Base-by-base conservation (phyloP, 2,888 invertebrate genomes). In the Lobophora halterata region DNA sequence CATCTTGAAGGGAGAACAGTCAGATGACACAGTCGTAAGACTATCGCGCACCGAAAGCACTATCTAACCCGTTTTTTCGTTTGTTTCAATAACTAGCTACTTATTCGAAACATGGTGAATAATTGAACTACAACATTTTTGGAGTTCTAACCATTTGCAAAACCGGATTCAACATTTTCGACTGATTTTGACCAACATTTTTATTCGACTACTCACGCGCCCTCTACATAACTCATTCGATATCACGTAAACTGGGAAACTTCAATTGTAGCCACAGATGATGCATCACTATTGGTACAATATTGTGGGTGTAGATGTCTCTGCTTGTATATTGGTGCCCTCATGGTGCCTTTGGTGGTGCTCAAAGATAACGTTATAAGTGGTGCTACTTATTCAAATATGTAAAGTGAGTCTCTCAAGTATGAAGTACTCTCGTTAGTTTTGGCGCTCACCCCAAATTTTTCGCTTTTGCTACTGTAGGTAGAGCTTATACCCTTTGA, bases 1-100 rank as follows among this genome's bases (percentile, higher is more conserved):
- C 93, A 93, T 93, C 88, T 91, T 91, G 89, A 81, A 83, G 83
- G 87, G 83, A 86, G 82, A 81, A 76, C 76, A 88, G 85, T 86
- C 88, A 88, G 87, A 88, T 87, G 87, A 88, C 88, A 87, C 86
- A 85, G 86, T 88, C 83, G 78, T 83, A 81, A 79, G 87, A 87
- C 83, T 85, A 79, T 79, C 73, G 61, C 71, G 77, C 83, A 76
- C 80, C 68, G 52, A 76, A 73, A 70, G 65, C 75, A 81, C 82
- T 72, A 63, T 64, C 63, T 66, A 64, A 67, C 69, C 65, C 65
- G 67, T 62, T 55, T 51, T 64, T 66, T 65, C 56, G 61, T 64
- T 60, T 61, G 56, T 65, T 64, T 53, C 69, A 74, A 68, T 61
- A 70, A 64, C 72, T 73, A 73, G 49, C 70, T 75, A 77, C 71